Evolutionary conservation across 1,140 invertebrate genomes (phyloP).

Genomic region (Parasteatoda tepidariorum): DNA sequence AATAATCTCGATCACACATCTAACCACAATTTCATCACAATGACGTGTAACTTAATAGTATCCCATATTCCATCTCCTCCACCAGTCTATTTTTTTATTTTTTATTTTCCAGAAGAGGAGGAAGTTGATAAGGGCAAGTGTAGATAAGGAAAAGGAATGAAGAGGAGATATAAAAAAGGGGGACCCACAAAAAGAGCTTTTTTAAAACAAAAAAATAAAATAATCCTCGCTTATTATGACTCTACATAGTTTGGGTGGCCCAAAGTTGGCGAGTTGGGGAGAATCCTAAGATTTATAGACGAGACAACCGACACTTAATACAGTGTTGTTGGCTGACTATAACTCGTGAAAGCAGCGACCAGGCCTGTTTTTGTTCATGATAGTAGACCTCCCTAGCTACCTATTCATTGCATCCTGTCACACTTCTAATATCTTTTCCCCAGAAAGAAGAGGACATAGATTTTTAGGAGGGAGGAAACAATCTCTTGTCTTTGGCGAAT

Average conservation of each 20-base stretch:
- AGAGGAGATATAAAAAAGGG: conserved; percentile 11
- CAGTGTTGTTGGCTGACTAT: conserved; percentile 42
- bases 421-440: conserved; percentile 34
- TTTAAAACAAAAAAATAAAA: too few relatives aligned
- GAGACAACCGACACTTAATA: conserved; percentile 57
- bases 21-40: conserved; percentile 46
- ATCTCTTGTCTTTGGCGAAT: not conserved
- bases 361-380: conserved; percentile 50
- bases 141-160: conserved; percentile 28
- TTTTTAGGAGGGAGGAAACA: not conserved
- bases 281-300: conserved; percentile 39
- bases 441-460: not conserved
- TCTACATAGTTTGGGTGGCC: conserved; percentile 11
- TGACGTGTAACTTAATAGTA: conserved; percentile 52
- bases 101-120: not conserved
- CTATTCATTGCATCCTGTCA: conserved; percentile 51
- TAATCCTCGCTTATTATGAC: conserved; percentile 5
- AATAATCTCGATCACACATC: conserved; percentile 21
- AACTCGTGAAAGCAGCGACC: conserved; percentile 42
- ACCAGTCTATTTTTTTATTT: not conserved
- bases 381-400: conserved; percentile 46
- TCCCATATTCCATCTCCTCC: conserved; percentile 40
- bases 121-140: conserved; percentile 50
- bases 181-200: not conserved
- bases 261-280: not conserved